These are phyloP conservation scores for Pseudococcus jackbeardsleyi DNA, from an alignment of 2,888 invertebrate genomes.

Conservation along the genomic window DNA sequence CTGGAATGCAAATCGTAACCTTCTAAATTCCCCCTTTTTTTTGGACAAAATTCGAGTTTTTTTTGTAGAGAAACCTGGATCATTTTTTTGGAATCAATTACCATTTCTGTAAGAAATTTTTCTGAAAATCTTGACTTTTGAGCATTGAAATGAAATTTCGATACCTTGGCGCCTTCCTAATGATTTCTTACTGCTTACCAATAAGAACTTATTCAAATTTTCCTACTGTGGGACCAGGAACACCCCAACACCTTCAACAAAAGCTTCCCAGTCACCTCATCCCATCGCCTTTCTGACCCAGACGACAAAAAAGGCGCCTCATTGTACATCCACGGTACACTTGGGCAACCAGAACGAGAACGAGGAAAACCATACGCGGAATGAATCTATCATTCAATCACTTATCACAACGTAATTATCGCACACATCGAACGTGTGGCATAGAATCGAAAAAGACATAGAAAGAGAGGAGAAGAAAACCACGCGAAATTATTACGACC, in stretches of 20 bases:
- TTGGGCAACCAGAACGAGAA: background rate
- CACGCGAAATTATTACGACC: constrained; percentile 52
- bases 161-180: too few relatives aligned
- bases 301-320: background rate
- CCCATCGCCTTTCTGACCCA: background rate
- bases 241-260: background rate
- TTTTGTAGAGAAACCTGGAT: too few relatives aligned
- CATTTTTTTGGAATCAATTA: too few relatives aligned
- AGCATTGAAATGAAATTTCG: too few relatives aligned
- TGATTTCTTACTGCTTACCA: too few relatives aligned
- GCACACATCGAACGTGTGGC: constrained; percentile 7
- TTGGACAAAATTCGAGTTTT: too few relatives aligned
- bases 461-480: background rate
- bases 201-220: too few relatives aligned
- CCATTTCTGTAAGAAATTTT: too few relatives aligned
- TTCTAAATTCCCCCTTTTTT: too few relatives aligned
- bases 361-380: background rate
- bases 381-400: background rate
- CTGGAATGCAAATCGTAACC: too few relatives aligned
- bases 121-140: too few relatives aligned
- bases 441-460: background rate
- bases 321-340: background rate
- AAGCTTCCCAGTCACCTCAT: background rate
- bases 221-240: background rate
- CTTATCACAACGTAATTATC: constrained; percentile 20